Percentiles rank a stretch among this genome's conserved stretches.
These are phyloP conservation scores for Danionella cerebrum DNA, from an alignment of 2,113 vertebrate species.

Conservation along the genomic window DNA sequence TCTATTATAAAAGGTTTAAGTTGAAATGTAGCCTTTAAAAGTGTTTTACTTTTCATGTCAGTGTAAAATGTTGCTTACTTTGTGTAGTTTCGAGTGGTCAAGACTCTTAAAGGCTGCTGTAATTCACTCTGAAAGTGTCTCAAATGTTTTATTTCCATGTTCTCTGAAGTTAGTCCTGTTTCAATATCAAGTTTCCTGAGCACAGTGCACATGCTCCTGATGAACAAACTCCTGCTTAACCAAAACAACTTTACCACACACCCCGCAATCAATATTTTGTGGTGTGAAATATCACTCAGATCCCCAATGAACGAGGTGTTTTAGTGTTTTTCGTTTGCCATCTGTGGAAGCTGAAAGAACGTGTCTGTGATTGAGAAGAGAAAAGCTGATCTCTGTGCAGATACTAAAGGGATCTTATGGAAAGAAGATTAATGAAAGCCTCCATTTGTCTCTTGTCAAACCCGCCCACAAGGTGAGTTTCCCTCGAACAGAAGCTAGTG, in stretches of 20 bases:
- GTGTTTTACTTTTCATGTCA: no score
- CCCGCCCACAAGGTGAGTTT: conserved; percentile 7
- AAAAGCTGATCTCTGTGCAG: conserved; percentile 10
- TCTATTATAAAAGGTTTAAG: no score
- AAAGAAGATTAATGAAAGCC: conserved; percentile 32
- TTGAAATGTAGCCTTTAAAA: no score
- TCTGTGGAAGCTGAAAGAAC: not conserved
- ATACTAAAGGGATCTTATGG: conserved; percentile 14
- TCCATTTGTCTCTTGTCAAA: conserved; percentile 21
- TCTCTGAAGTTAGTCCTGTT: no score
- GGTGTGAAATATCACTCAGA: not conserved
- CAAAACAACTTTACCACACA: not conserved
- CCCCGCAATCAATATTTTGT: not conserved
- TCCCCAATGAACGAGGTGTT: not conserved
- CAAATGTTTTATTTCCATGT: no score
- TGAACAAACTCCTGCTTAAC: not conserved
- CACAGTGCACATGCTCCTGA: no score
- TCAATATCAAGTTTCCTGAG: no score
- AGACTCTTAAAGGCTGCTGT: no score
- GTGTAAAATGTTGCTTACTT: no score
- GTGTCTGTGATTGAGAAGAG: conserved; percentile 1
- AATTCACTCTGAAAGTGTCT: no score
- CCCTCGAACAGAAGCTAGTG: not conserved
- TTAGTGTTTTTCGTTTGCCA: conserved; percentile 5
- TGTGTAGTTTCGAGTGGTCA: no score